A percentile compares a stretch with the other conserved stretches of the same genome.
Conservation (phyloP, 2,888 invertebrate genomes). For the Dendrolimus pini region DNA sequence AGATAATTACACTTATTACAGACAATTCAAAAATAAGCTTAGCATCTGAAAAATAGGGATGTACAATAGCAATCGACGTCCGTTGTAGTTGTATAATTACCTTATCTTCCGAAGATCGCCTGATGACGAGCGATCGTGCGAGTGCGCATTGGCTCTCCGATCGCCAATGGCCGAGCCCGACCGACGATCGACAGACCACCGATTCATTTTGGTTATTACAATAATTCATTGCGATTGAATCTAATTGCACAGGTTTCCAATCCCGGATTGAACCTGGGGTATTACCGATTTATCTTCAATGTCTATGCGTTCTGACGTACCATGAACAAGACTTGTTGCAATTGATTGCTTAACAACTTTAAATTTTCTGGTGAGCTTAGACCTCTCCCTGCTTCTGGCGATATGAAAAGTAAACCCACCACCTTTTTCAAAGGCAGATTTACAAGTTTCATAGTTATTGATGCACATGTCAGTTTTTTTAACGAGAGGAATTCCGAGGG, state of each 20-base stretch:
- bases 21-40: constrained; percentile 34
- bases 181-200: constrained; percentile 57
- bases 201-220: constrained; percentile 74
- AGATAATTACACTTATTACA: constrained; percentile 25
- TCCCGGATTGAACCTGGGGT: constrained; percentile 31
- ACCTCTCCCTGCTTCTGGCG: no score
- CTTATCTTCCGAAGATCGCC: constrained; percentile 63
- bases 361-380: no score
- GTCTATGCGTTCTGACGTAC: no score
- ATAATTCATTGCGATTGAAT: constrained; percentile 71
- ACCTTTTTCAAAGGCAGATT: no score
- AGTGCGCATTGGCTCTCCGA: constrained; percentile 63
- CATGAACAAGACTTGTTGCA: no score
- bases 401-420: no score
- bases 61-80: constrained; percentile 53
- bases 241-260: constrained; percentile 69
- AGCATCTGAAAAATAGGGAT: constrained; percentile 56
- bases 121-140: constrained; percentile 49
- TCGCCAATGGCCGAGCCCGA: constrained; percentile 59
- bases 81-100: constrained; percentile 55
- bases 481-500: no score
- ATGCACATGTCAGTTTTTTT: no score
- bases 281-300: constrained; percentile 33
- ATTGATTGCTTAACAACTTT: no score
- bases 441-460: no score